These are phyloP conservation scores for Clavelina lepadiformis DNA, from an alignment of 23 tunicate species.

Conservation along the genomic window DNA sequence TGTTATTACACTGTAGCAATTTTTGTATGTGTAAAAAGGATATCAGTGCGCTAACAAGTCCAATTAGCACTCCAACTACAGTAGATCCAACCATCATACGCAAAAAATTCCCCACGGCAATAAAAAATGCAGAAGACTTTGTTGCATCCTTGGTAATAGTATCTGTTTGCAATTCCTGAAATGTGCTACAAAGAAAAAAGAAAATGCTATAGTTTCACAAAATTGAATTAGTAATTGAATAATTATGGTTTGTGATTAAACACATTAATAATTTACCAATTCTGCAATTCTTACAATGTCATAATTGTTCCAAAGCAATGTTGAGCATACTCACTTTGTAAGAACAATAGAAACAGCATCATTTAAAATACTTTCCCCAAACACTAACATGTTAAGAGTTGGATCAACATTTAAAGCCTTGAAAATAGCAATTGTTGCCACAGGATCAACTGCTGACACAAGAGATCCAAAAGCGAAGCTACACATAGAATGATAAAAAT, in stretches of 20 bases:
- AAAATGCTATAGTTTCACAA: too few relatives aligned
- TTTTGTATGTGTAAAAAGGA: constrained; percentile 73
- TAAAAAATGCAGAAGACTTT: constrained; percentile 33
- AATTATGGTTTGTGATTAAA: too few relatives aligned
- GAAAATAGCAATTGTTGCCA: constrained; percentile 97
- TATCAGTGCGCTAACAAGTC: constrained; percentile 89
- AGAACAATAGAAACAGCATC: constrained; percentile 98
- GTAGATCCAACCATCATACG: constrained; percentile 95
- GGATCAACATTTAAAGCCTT: constrained; percentile 97
- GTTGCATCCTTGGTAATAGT: constrained; percentile 20
- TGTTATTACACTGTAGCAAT: too few relatives aligned
- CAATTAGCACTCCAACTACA: constrained; percentile 74
- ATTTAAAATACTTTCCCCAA: constrained; percentile 97
- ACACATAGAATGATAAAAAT: constrained; percentile 6
- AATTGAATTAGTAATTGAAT: too few relatives aligned
- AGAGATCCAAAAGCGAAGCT: constrained; percentile 95
- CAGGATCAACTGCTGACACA: constrained; percentile 98
- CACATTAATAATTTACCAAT: too few relatives aligned
- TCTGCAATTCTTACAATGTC: too few relatives aligned
- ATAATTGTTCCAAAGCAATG: too few relatives aligned
- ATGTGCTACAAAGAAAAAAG: constrained; percentile 58
- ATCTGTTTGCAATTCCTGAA: constrained; percentile 56
- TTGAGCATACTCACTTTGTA: constrained; percentile 66
- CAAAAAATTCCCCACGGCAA: constrained; percentile 74
- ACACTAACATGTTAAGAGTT: constrained; percentile 95